A percentile compares a stretch with the other conserved stretches of the same genome.
Evolutionary conservation across 2,113 vertebrate genomes (phyloP).

Genomic region (Circaetus gallicus): DNA sequence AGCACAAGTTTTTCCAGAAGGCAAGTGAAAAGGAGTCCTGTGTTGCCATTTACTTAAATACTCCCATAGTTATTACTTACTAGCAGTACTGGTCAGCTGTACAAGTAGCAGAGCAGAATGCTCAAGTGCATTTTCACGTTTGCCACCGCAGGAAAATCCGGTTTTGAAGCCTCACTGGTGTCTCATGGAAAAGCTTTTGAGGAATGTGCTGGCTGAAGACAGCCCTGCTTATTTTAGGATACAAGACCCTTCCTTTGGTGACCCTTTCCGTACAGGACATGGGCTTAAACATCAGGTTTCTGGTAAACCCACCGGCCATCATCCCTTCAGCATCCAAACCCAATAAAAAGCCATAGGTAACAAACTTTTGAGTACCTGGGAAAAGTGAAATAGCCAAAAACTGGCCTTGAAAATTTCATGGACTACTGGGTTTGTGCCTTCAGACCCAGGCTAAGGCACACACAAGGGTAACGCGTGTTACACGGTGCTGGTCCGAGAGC

Average conservation of each 20-base stretch:
- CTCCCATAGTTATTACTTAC: neutral
- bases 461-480: no score
- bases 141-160: neutral
- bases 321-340: neutral
- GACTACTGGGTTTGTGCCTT: neutral
- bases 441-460: neutral
- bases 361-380: neutral
- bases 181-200: neutral
- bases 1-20: neutral
- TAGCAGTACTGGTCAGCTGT: neutral
- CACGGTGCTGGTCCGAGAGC: fast-evolving
- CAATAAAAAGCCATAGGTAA: neutral
- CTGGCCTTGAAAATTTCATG: neutral
- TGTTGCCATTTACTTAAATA: neutral
- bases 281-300: neutral
- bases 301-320: fast-evolving
- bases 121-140: neutral
- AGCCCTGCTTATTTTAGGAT: neutral
- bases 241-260: neutral
- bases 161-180: neutral
- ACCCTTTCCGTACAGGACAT: fast-evolving
- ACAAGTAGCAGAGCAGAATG: neutral
- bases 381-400: neutral
- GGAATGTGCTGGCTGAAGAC: neutral
- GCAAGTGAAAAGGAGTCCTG: neutral